Percentiles rank a stretch among this genome's conserved stretches.
phyloP scores from a whole-genome alignment of 2,888 invertebrate species.

The Spilosoma lubricipeda region DNA sequence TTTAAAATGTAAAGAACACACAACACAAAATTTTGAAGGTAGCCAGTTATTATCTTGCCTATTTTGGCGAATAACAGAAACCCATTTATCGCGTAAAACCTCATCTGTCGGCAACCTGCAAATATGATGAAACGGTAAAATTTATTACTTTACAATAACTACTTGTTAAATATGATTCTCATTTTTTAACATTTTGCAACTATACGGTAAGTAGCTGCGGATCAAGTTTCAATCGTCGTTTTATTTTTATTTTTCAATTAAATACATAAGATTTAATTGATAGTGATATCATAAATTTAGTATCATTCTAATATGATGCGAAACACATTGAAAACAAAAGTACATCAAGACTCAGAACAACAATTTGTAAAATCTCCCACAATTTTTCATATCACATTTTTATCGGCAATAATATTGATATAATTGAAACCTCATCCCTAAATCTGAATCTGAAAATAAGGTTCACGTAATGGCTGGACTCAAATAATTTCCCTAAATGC shows the following conservation, averaged over 20 bases:
- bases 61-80: neutral
- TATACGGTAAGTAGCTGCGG: neutral
- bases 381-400: too few species aligned
- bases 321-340: too few species aligned
- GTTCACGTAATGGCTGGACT: too few species aligned
- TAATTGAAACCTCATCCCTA: too few species aligned
- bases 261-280: neutral
- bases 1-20: neutral
- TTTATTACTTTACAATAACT: neutral
- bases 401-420: too few species aligned
- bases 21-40: neutral
- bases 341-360: too few species aligned
- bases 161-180: neutral
- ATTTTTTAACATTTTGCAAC: neutral
- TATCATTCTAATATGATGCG: too few species aligned
- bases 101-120: neutral
- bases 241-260: neutral
- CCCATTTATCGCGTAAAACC: neutral
- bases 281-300: too few species aligned
- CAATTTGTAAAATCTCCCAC: too few species aligned
- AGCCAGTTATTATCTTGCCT: neutral
- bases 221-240: neutral
- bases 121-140: neutral
- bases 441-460: too few species aligned
- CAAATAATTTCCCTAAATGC: too few species aligned